Percentiles rank a stretch among this genome's conserved stretches.
phyloP scores from a whole-genome alignment of 1,140 invertebrate genomes.

The Acromyrmex echinatior region DNA sequence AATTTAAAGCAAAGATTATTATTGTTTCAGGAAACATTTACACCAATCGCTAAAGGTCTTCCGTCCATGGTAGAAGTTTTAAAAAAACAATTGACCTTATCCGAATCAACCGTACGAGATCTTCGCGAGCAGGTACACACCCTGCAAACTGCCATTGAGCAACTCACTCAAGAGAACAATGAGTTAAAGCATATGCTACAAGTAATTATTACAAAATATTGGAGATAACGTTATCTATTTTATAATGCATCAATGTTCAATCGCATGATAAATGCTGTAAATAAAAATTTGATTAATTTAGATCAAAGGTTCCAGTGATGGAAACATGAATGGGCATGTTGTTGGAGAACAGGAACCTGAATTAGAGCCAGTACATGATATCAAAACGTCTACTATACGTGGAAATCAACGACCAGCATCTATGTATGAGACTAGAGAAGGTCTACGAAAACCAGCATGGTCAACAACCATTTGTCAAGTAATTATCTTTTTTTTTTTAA shows the following conservation, averaged over 20 bases:
- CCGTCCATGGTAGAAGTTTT: conserved; percentile 83
- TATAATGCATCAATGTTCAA: conserved; percentile 23
- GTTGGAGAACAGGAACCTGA: conserved; percentile 80
- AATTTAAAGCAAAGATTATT: conserved; percentile 21
- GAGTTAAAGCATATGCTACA: conserved; percentile 88
- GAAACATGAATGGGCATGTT: conserved; percentile 82
- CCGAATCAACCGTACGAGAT: conserved; percentile 87
- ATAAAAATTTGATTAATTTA: conserved; percentile 20
- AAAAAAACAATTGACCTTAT: conserved; percentile 84
- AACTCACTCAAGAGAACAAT: conserved; percentile 90
- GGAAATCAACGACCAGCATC: conserved; percentile 91
- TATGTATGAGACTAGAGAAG: conserved; percentile 94
- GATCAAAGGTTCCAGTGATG: conserved; percentile 73
- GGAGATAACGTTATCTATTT: neutral
- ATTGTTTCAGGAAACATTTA: conserved; percentile 79
- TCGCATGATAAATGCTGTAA: conserved; percentile 10
- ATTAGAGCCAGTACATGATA: conserved; percentile 81
- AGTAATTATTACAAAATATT: conserved; percentile 63
- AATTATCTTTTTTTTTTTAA: conserved; percentile 69
- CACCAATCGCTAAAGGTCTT: conserved; percentile 80
- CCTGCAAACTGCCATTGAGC: conserved; percentile 89
- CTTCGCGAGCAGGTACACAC: conserved; percentile 88
- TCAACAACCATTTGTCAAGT: conserved; percentile 90
- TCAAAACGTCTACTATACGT: conserved; percentile 79
- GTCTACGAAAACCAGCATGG: conserved; percentile 88